Evolutionary conservation across 2,797 vertebrate species (phyloP).

Genomic region (Tamandua tetradactyla): DNA sequence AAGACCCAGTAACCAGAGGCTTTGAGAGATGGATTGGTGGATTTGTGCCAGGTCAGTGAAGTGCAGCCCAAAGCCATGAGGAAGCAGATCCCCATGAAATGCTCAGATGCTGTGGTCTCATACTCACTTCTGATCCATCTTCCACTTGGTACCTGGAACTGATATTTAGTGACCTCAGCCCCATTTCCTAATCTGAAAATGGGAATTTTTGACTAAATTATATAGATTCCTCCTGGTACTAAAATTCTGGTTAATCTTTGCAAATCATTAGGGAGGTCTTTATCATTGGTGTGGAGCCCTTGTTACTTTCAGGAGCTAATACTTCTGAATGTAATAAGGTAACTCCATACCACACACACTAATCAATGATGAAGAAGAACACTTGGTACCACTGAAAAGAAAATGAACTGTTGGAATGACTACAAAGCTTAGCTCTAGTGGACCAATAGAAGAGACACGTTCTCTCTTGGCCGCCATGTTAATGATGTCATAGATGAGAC

Average conservation of each 20-base stretch:
- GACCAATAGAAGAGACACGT: neutral
- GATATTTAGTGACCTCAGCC: neutral
- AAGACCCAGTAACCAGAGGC: too few relatives aligned
- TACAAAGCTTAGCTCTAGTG: neutral
- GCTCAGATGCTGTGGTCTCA: neutral
- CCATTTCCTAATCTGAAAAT: neutral
- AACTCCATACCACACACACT: neutral
- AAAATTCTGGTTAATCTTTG: neutral
- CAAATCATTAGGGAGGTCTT: neutral
- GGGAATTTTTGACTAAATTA: neutral
- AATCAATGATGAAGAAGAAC: neutral
- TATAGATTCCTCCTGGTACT: neutral
- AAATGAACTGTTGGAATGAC: neutral
- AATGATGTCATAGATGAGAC: neutral
- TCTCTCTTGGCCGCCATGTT: neutral
- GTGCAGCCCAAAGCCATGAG: neutral
- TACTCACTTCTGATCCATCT: neutral
- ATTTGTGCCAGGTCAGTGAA: neutral
- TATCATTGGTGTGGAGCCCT: neutral
- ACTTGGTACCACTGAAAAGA: neutral
- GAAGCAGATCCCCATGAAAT: neutral
- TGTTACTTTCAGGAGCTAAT: neutral
- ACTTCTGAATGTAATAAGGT: neutral
- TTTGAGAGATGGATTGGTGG: neutral
- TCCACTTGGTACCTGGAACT: neutral